Conservation (phyloP, 2,888 invertebrate species). For the Emmelina monodactyla region DNA sequence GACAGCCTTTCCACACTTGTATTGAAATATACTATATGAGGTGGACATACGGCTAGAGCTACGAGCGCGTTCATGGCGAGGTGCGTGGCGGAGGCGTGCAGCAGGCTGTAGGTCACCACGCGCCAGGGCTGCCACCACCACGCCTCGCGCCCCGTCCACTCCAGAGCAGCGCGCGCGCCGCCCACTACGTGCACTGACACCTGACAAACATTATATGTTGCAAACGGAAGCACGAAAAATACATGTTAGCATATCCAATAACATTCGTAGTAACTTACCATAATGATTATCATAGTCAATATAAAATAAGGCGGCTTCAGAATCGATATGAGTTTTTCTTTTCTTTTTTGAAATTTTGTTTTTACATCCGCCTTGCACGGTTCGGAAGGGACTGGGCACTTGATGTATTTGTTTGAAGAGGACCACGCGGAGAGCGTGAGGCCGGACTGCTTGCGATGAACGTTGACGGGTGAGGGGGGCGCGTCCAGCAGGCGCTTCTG, state of each 20-base stretch:
- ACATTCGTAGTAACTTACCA: constrained; percentile 30
- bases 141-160: constrained; percentile 38
- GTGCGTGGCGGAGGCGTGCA: constrained; percentile 81
- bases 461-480: constrained; percentile 20
- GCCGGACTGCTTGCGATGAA: constrained; percentile 41
- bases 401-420: constrained; percentile 9
- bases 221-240: background rate
- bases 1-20: too few relatives aligned
- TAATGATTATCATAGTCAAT: constrained; percentile 39
- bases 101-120: constrained; percentile 78
- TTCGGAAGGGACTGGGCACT: constrained; percentile 17
- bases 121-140: constrained; percentile 79
- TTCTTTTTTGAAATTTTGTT: constrained; percentile 30
- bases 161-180: constrained; percentile 26
- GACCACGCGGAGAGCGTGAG: constrained; percentile 32
- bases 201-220: constrained; percentile 17
- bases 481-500: constrained; percentile 35
- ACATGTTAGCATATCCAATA: background rate
- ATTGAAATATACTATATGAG: too few relatives aligned
- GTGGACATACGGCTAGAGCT: constrained; percentile 38
- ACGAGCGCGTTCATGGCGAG: constrained; percentile 73
- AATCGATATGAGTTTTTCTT: constrained; percentile 34
- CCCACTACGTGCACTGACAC: constrained; percentile 30
- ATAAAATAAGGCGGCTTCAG: constrained; percentile 49
- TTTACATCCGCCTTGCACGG: constrained; percentile 17